Percentiles rank a stretch among this genome's conserved stretches.
phyloP scores from a whole-genome alignment of 2,888 invertebrate species.

The Drosophila birchii region DNA sequence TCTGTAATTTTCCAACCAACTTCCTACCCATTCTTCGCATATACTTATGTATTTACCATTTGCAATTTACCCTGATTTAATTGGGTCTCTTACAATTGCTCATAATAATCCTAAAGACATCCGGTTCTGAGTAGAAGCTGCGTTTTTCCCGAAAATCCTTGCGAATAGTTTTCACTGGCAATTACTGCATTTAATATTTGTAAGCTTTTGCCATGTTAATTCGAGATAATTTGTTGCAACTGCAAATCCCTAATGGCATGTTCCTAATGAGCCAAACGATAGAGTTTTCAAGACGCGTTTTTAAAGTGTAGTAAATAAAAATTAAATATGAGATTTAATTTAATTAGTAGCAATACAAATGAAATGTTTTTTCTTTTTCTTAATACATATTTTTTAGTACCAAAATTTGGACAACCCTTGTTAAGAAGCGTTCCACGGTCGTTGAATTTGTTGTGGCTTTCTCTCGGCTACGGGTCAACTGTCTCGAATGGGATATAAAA shows the following conservation, averaged over 20 bases:
- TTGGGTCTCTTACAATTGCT: background rate
- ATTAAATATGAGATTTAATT: too few relatives aligned
- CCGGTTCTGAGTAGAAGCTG: background rate
- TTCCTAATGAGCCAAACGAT: background rate
- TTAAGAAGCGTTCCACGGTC: background rate
- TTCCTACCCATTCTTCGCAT: background rate
- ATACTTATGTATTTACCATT: background rate
- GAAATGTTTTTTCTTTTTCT: background rate
- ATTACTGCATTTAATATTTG: constrained; percentile 7
- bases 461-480: background rate
- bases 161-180: background rate
- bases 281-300: background rate
- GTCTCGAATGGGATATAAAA: constrained; percentile 1
- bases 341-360: too few relatives aligned
- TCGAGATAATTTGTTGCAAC: constrained; percentile 31
- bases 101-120: constrained; percentile 3
- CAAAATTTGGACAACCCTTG: background rate
- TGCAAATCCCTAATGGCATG: constrained; percentile 12
- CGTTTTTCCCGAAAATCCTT: background rate
- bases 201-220: constrained; percentile 27
- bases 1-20: background rate
- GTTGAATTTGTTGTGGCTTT: background rate
- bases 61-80: constrained; percentile 3
- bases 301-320: too few relatives aligned
- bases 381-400: background rate